Evolutionary conservation across 2,797 vertebrate genomes (phyloP).

Genomic region (Microcaecilia unicolor): DNA sequence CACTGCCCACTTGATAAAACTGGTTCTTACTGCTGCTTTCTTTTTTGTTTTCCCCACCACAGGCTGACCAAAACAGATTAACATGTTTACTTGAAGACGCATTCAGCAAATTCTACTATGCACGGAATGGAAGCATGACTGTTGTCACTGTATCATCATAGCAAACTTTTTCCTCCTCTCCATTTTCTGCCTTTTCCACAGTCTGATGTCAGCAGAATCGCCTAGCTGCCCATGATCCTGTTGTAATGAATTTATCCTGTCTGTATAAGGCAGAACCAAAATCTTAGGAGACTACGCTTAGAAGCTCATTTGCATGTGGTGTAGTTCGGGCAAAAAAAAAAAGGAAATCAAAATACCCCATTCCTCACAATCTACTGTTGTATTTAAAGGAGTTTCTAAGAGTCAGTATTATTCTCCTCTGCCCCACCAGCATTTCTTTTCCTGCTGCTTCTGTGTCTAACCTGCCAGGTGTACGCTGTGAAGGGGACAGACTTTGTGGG

Average conservation of each 20-base stretch:
- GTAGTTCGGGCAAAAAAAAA: slow-evolving; percentile 21
- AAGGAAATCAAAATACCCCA: too few species aligned
- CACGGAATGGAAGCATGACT: slow-evolving; percentile 80
- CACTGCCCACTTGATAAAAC: too few species aligned
- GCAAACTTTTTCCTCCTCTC: slow-evolving; percentile 32
- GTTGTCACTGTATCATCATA: slow-evolving; percentile 93
- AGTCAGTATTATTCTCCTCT: slow-evolving; percentile 40
- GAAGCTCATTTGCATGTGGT: slow-evolving; percentile 31
- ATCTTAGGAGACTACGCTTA: slow-evolving; percentile 27
- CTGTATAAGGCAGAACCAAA: slow-evolving; percentile 4
- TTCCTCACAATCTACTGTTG: slow-evolving; percentile 24
- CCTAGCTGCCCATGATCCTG: slow-evolving; percentile 8
- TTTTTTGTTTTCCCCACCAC: neutral
- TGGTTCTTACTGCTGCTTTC: too few species aligned
- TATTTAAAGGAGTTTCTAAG: slow-evolving; percentile 25
- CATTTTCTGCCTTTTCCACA: too few species aligned
- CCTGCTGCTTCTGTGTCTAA: too few species aligned
- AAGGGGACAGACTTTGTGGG: too few species aligned
- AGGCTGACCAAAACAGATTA: slow-evolving; percentile 88
- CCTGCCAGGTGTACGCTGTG: too few species aligned
- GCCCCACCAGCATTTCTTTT: slow-evolving; percentile 8
- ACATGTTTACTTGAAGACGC: slow-evolving; percentile 92
- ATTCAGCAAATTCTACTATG: slow-evolving; percentile 86
- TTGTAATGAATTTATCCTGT: slow-evolving; percentile 12
- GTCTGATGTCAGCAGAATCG: neutral